Evolutionary conservation across 1,140 invertebrate species (phyloP), one percentile per base, ranked within the genome.

Genomic region (Drosophila ambigua): DNA sequence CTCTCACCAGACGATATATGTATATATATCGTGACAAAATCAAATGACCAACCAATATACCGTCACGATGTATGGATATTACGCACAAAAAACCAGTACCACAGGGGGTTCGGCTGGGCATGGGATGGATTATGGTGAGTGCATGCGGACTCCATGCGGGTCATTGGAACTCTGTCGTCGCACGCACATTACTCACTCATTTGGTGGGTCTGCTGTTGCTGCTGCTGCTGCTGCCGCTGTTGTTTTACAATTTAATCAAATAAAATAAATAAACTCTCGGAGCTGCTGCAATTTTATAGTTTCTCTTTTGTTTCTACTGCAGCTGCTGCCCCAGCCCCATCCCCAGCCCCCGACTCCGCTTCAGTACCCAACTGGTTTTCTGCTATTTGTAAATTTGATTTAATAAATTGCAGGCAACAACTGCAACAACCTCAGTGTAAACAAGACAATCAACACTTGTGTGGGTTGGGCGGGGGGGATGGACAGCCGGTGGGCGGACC

Each of bases 151-250:
- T 41, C 50, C 79, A 88, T 88, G 83, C 83, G 83, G 83, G 83
- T 88, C 83, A 88, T 88, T 88, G 83, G 83, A 79, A 79, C 84
- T 75, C 76, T 54, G 66, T 64, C 75, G 83, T 88, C 83, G 84
- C 83, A 88, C 83, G 83, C 83, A 89, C 76, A 88, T 87, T 79
- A 65, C 58, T 57, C 53, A 62, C 66, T 69, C 64, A 69, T 69
- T 69, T 69, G 44, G n/a, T 69, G 63, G 41, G n/a, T 45, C 31
- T 50, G 50, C 28, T 59, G 13, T 5, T 63, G 20, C 20, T 20
- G 20, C 0, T 20, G 20, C 20, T 20, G 20, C 20, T 20, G 72
- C 54, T 63, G 72, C 65, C 4, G 35, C 11, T 39, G 35, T 39
- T 39, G 35, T 39, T 39, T 68, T 59, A 76, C 77, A 82, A 79